Conservation (phyloP, 2,113 vertebrate species). For the Periophthalmus modestus region DNA sequence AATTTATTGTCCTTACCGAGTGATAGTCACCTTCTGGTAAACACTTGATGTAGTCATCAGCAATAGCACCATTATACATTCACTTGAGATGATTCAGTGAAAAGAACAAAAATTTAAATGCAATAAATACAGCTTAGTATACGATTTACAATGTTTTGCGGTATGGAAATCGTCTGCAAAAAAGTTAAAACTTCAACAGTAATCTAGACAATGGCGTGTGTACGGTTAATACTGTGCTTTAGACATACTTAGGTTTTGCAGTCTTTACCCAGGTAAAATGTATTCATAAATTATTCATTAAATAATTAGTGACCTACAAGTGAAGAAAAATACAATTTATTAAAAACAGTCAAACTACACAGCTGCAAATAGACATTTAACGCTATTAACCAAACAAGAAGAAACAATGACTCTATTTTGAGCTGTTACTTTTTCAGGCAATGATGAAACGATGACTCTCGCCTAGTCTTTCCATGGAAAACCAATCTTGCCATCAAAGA, state of each 20-base stretch:
- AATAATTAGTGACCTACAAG: slow-evolving; percentile 1
- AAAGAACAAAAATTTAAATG: not conserved
- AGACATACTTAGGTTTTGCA: not conserved
- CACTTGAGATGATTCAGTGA: slow-evolving; percentile 55
- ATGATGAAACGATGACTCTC: slow-evolving; percentile 1
- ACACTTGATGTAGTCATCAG: slow-evolving; percentile 75
- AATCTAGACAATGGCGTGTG: not conserved
- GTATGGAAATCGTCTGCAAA: not conserved
- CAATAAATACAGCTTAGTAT: not conserved
- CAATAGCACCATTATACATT: slow-evolving; percentile 68
- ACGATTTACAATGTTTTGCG: not conserved
- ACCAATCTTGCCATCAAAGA: slow-evolving; percentile 36
- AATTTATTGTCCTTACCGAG: slow-evolving; percentile 60
- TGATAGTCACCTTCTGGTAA: slow-evolving; percentile 73
- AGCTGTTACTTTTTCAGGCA: not conserved
- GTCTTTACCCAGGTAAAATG: not conserved
- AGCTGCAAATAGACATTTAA: slow-evolving; percentile 3
- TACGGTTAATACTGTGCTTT: no score
- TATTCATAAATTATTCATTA: not conserved
- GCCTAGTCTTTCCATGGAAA: slow-evolving; percentile 47
- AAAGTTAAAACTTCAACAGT: not conserved
- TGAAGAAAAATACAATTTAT: not conserved
- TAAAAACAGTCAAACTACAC: not conserved
- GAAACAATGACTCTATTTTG: not conserved
- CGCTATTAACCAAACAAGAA: not conserved